Base-by-base conservation (phyloP, 2,797 vertebrate species). In the Sebastes kiyomatsui region DNA sequence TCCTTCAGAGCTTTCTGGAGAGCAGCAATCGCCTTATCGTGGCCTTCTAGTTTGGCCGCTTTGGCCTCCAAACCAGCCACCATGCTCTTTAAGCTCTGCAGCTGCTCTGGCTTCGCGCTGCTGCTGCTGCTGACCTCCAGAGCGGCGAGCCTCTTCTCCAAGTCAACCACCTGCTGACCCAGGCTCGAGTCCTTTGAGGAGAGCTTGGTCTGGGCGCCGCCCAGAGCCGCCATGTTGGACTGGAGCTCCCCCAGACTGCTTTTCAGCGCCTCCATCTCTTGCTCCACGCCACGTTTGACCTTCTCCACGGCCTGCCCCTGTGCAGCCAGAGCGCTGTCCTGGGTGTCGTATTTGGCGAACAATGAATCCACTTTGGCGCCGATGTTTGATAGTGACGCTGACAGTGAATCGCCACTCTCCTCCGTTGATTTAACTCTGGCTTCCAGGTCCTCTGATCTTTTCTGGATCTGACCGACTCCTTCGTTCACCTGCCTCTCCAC, bases 31-130 rank as follows among this genome's bases (percentile, higher is more conserved):
- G 95, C 96, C 74, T 96, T 87, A 72, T 97, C 95, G 2, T 97
- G 96, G 52, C 91, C 94, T 81, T 97, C 97, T 2, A 97, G 93
- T 90, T 96, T 97, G 73, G 95, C 96, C 0, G 96, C 96, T 93
- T 97, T 97, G 2, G 90, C 87, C 0, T 97, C 95, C 88, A 97
- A 85, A 56, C 93, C 95, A 58, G 94, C 94, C 65, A 97, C 95
- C 1, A 95, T 89, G 81, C 88, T 95, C 79, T 93, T 96, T 64
- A 98, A 90, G 88, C 93, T 95, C 88, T 96, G 95, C 90, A 97
- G 89, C 91, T 98, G 97, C 0, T 94, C 93, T 3, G 96, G 93
- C 12, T 95, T 93, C 35, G 96, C 90, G 73, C 92, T 93, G 83
- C 96, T 13, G 91, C 96, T 13, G 91, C 59, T 56, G 27, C 60